Percentiles rank a stretch among this genome's conserved stretches.
These are phyloP conservation scores for Betta splendens DNA, from an alignment of 2,797 vertebrate genomes.

Conservation along the genomic window DNA sequence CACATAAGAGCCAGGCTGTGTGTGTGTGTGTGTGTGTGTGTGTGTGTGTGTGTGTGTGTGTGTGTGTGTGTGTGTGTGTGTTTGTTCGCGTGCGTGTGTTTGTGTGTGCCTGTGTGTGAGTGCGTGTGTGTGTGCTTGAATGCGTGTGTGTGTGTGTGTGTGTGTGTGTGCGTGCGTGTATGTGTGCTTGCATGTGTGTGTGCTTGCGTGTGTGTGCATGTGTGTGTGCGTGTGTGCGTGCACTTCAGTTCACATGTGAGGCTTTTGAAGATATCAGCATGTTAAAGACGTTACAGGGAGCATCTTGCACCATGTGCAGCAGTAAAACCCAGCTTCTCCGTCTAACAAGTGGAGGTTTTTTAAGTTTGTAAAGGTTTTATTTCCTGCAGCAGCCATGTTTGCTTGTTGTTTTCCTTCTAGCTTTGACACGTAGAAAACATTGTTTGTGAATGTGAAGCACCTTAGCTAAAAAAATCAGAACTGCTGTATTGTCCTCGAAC, in stretches of 20 bases:
- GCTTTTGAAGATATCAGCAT: slow-evolving; percentile 29
- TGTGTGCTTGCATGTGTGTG: too few relatives aligned
- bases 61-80: too few relatives aligned
- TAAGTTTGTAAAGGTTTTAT: too few relatives aligned
- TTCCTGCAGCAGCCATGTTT: slow-evolving; percentile 25
- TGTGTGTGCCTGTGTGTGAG: too few relatives aligned
- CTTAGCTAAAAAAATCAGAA: slow-evolving; percentile 17
- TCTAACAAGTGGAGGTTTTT: not conserved
- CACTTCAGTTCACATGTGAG: slow-evolving; percentile 22
- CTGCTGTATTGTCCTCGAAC: slow-evolving; percentile 26
- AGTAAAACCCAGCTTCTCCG: slow-evolving; percentile 8
- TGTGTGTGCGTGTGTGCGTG: too few relatives aligned
- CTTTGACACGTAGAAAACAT: slow-evolving; percentile 13
- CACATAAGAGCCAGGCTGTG: slow-evolving; percentile 7
- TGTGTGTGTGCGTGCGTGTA: too few relatives aligned
- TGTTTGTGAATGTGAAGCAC: slow-evolving; percentile 12
- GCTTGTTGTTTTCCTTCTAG: slow-evolving; percentile 17
- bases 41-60: slow-evolving; percentile 9
- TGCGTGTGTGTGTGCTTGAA: too few relatives aligned
- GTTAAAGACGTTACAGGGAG: slow-evolving; percentile 13
- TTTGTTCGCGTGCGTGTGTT: too few relatives aligned
- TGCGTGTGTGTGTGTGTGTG: too few relatives aligned
- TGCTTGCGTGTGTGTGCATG: too few relatives aligned
- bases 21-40: slow-evolving; percentile 5
- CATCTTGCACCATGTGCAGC: slow-evolving; percentile 8